phyloP scores from a whole-genome alignment of 2,888 invertebrate genomes.

The Ectropis crepuscularia region DNA sequence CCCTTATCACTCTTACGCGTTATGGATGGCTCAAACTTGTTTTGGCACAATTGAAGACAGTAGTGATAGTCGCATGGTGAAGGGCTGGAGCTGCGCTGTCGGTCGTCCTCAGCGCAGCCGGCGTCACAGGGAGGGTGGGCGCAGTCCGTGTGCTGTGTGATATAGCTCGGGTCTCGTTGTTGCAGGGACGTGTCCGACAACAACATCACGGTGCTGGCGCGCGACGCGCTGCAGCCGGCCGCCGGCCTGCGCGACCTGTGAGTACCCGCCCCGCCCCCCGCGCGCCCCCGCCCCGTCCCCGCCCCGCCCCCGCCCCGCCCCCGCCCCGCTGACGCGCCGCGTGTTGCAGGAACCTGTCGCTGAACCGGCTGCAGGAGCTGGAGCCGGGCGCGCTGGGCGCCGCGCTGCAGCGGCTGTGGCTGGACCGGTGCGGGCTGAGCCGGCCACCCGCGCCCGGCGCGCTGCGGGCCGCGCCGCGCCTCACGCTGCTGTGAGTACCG shows the following conservation, averaged over 20 bases:
- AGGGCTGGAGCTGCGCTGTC: too few species aligned
- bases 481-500: slow-evolving; percentile 84
- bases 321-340: not conserved
- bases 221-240: slow-evolving; percentile 88
- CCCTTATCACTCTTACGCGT: too few species aligned
- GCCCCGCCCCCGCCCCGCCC: not conserved
- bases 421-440: slow-evolving; percentile 85
- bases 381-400: slow-evolving; percentile 87
- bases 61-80: too few species aligned
- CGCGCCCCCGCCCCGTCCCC: not conserved
- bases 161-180: slow-evolving; percentile 49
- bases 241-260: slow-evolving; percentile 90
- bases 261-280: slow-evolving; percentile 68
- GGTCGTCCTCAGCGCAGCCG: not conserved
- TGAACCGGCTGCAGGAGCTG: slow-evolving; percentile 89
- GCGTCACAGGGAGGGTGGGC: too few species aligned
- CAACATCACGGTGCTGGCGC: slow-evolving; percentile 90
- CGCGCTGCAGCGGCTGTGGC: slow-evolving; percentile 86
- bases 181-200: slow-evolving; percentile 92
- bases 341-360: slow-evolving; percentile 87
- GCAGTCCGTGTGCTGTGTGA: not conserved
- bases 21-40: too few species aligned
- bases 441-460: slow-evolving; percentile 80
- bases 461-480: slow-evolving; percentile 59
- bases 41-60: too few species aligned